A percentile compares a stretch with the other conserved stretches of the same genome.
These are phyloP conservation scores for Danio choprae DNA, from an alignment of 2,797 vertebrate genomes.

Conservation along the genomic window DNA sequence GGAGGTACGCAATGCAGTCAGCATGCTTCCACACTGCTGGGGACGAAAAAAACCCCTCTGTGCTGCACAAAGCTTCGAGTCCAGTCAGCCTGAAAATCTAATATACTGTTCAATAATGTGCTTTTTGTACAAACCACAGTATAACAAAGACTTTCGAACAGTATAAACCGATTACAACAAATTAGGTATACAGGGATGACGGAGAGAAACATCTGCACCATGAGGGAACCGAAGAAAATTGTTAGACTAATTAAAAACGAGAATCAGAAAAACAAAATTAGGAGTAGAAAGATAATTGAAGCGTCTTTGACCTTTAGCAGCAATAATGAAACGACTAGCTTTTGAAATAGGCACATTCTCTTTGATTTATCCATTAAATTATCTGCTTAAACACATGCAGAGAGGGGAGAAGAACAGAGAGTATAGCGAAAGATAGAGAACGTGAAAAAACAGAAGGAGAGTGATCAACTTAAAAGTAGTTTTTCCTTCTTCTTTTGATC, in stretches of 20 bases:
- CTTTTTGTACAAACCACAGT: slow-evolving; percentile 12
- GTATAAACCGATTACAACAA: neutral
- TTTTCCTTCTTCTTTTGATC: neutral
- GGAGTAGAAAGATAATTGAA: neutral
- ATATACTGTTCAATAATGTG: slow-evolving; percentile 35
- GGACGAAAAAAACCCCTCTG: neutral
- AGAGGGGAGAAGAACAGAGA: neutral
- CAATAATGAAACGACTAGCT: neutral
- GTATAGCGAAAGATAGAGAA: neutral
- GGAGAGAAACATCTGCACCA: neutral
- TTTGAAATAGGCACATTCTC: neutral
- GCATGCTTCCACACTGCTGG: neutral
- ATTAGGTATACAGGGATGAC: neutral
- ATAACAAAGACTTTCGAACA: slow-evolving; percentile 1
- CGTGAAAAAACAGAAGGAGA: neutral
- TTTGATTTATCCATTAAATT: slow-evolving; percentile 1
- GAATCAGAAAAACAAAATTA: neutral
- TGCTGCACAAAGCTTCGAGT: slow-evolving; percentile 1
- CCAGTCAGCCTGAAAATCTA: slow-evolving; percentile 28
- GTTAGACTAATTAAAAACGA: neutral
- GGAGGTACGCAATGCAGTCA: slow-evolving; percentile 6
- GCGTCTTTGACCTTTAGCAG: slow-evolving; percentile 8
- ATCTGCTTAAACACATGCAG: neutral
- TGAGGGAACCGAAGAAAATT: neutral
- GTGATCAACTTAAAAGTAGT: neutral